phyloP scores from a whole-genome alignment of 2,797 vertebrate species.

The Sebastes oblongus region DNA sequence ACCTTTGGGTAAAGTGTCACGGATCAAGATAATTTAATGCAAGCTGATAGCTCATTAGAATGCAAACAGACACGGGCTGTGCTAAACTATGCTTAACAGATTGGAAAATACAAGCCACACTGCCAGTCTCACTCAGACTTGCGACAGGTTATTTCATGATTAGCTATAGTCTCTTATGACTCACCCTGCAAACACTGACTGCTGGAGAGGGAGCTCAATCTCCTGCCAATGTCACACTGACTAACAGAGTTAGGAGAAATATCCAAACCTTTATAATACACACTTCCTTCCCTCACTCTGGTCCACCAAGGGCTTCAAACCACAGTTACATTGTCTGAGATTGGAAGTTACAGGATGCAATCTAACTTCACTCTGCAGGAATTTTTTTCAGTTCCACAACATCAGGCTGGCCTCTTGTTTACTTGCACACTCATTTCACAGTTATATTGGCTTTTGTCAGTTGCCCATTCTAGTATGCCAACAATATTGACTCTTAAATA shows the following conservation, averaged over 20 bases:
- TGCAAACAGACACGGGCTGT: conserved; percentile 59
- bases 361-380: conserved; percentile 1
- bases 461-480: not conserved
- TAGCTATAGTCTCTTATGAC: conserved; percentile 74
- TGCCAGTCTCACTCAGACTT: conserved; percentile 66
- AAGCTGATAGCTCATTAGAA: conserved; percentile 76
- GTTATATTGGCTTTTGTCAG: not conserved
- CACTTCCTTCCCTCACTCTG: conserved; percentile 34
- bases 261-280: conserved; percentile 50
- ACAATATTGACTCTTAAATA: not conserved
- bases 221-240: conserved; percentile 69
- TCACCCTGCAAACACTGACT: conserved; percentile 68
- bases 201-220: conserved; percentile 70
- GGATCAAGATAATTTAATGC: conserved; percentile 71
- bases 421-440: conserved; percentile 8
- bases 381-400: conserved; percentile 2
- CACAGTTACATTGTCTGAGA: conserved; percentile 19
- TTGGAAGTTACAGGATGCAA: conserved; percentile 21
- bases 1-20: conserved; percentile 68
- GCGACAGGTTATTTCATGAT: conserved; percentile 76
- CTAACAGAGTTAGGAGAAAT: conserved; percentile 63
- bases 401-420: not conserved
- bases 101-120: conserved; percentile 68
- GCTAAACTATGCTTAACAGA: conserved; percentile 71
- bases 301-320: conserved; percentile 32